Evolutionary conservation across 2,797 vertebrate genomes (phyloP).

Genomic region (Cossypha caffra): DNA sequence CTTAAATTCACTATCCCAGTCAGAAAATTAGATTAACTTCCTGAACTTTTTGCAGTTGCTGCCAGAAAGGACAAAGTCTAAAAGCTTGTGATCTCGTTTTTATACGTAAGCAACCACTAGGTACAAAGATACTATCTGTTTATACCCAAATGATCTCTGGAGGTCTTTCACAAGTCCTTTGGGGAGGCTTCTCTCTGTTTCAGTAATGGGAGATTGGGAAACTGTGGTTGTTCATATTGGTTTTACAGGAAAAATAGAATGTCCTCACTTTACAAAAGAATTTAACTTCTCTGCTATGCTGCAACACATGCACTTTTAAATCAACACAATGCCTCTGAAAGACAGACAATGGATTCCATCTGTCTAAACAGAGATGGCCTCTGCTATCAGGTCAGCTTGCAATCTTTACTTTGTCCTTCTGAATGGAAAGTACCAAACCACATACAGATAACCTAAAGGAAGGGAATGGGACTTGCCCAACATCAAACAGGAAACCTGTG

Average conservation of each 20-base stretch:
- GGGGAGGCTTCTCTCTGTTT: constrained; percentile 43
- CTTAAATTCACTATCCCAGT: constrained; percentile 15
- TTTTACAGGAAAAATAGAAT: constrained; percentile 56
- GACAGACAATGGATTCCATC: constrained; percentile 62
- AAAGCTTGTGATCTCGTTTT: constrained; percentile 15
- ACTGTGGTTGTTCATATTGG: constrained; percentile 39
- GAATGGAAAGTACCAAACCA: constrained; percentile 14
- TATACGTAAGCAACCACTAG: constrained; percentile 48
- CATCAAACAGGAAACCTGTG: background rate
- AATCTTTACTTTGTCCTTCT: background rate
- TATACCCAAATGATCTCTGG: constrained; percentile 26
- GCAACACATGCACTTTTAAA: constrained; percentile 47
- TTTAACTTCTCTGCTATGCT: constrained; percentile 40
- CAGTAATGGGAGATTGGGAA: constrained; percentile 56
- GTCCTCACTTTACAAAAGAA: constrained; percentile 57
- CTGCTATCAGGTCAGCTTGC: constrained; percentile 30
- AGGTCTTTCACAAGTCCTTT: constrained; percentile 64
- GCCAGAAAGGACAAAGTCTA: constrained; percentile 22
- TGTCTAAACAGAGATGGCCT: constrained; percentile 59
- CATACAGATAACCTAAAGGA: background rate
- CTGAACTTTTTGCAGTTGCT: background rate
- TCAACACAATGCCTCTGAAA: constrained; percentile 50
- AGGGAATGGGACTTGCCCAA: background rate
- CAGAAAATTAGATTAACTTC: constrained; percentile 53
- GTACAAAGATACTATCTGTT: constrained; percentile 65